Base-by-base conservation (phyloP, 2,888 invertebrate species). In the Dysmachus trigonus region DNA sequence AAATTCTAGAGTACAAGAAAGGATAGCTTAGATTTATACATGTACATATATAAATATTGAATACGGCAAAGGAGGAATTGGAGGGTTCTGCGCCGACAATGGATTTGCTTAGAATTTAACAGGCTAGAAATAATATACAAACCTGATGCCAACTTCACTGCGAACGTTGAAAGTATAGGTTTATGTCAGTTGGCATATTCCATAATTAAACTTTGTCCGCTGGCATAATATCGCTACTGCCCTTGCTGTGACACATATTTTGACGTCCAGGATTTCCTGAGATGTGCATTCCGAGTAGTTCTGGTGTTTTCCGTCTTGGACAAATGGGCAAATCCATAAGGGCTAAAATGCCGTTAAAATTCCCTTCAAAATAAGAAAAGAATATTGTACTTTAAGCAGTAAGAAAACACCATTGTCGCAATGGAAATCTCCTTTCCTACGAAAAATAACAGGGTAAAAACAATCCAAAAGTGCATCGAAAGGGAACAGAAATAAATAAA, bases 401-500 rank as follows among this genome's bases (percentile, higher is more conserved):
- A 0, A 31, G 22, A 73, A 73, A 15, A 30, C 31, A 30, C 33
- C 13, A 15, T n/a, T n/a, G n/a, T n/a, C 73, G 73, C 6, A 33
- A 73, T 35, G 31, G 31, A 73, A 73, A 33, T 31, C 33, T 73
- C 8, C 6, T 73, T 15, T 15, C 13, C 4, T 33, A 73, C 35
- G 73, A 73, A 73, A 15, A 41, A 41, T 35, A 27, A 22, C 18
- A 41, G 27, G 2, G 22, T 1, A 41, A 41, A 77, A 77, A 27
- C n/a, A 18, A 41, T 27, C 2, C 33, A 82, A 82, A 53, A 82
- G 33, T 62, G 35, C 82, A 53, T 71, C 82, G 47, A 82, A 53
- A 82, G 82, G 62, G 71, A 82, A 41, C 82, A 82, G 62, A 33
- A 82, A 82, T 35, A 62, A 82, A 62, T 62, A 82, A 82, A 82